phyloP scores from a whole-genome alignment of 37 sponge, comb jelly and placozoan species.

The Agelas oroides region DNA sequence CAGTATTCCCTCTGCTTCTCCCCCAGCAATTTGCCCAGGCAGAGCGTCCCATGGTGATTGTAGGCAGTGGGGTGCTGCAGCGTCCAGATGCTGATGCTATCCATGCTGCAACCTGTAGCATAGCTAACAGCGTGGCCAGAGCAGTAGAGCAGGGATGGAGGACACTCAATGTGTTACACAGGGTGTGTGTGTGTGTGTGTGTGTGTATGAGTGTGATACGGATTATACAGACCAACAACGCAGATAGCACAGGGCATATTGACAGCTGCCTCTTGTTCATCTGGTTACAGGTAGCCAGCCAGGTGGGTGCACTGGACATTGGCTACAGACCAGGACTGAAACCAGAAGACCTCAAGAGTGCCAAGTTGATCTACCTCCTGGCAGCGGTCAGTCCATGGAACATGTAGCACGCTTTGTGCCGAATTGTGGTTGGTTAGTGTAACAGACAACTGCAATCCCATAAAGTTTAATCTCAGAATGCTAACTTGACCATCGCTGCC shows the following conservation, averaged over 20 bases:
- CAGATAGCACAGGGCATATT: slow-evolving; percentile 24
- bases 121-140: slow-evolving; percentile 46
- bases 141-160: slow-evolving; percentile 67
- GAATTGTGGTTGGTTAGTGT: no score
- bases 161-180: slow-evolving; percentile 85
- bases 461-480: no score
- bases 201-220: background rate
- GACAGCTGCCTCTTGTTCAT: no score
- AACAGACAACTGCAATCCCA: no score
- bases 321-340: slow-evolving; percentile 78
- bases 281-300: slow-evolving; percentile 75
- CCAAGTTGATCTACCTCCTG: slow-evolving; percentile 85
- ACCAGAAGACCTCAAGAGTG: slow-evolving; percentile 31
- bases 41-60: slow-evolving; percentile 77
- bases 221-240: background rate
- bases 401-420: no score
- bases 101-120: slow-evolving; percentile 8
- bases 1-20: no score
- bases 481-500: no score
- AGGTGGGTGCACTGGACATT: slow-evolving; percentile 94
- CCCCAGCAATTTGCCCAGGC: slow-evolving; percentile 56
- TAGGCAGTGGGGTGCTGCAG: slow-evolving; percentile 73
- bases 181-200: slow-evolving; percentile 23
- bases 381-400: slow-evolving; percentile 81
- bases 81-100: slow-evolving; percentile 74